phyloP scores from a whole-genome alignment of 2,888 invertebrate species.

The Mimachlamys varia region DNA sequence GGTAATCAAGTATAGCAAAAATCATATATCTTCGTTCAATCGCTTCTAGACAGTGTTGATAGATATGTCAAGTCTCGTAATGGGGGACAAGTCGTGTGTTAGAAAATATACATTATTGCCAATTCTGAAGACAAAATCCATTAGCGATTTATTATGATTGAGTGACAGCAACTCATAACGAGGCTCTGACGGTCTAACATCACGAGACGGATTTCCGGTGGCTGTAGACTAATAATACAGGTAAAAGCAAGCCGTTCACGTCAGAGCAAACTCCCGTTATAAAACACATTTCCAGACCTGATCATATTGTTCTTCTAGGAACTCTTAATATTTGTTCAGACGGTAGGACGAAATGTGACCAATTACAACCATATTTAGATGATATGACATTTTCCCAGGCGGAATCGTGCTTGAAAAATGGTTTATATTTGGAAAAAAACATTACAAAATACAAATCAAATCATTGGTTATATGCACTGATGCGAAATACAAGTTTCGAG shows the following conservation, averaged over 20 bases:
- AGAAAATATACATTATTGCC: slow-evolving; percentile 10
- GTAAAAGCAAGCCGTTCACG: not conserved
- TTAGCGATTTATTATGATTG: not conserved
- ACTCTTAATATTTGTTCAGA: not conserved
- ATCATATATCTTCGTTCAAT: not conserved
- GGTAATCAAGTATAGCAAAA: not conserved
- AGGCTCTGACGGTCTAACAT: not conserved
- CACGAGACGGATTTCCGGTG: not conserved
- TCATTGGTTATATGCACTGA: not conserved
- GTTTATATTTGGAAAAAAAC: not conserved
- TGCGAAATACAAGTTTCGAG: not conserved
- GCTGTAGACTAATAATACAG: not conserved
- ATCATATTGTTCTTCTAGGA: not conserved
- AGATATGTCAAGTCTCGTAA: not conserved
- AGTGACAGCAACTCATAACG: not conserved
- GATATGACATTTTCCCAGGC: not conserved
- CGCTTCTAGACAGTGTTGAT: not conserved
- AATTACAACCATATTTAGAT: not conserved
- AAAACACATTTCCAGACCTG: not conserved
- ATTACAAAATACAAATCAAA: not conserved
- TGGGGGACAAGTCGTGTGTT: not conserved
- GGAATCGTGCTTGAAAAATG: not conserved
- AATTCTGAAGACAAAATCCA: not conserved
- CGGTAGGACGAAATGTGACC: not conserved
- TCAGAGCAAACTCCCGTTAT: not conserved